A percentile compares a stretch with the other conserved stretches of the same genome.
Evolutionary conservation across 2,888 invertebrate genomes (phyloP).

Genomic region (Pterobdella sp.): DNA sequence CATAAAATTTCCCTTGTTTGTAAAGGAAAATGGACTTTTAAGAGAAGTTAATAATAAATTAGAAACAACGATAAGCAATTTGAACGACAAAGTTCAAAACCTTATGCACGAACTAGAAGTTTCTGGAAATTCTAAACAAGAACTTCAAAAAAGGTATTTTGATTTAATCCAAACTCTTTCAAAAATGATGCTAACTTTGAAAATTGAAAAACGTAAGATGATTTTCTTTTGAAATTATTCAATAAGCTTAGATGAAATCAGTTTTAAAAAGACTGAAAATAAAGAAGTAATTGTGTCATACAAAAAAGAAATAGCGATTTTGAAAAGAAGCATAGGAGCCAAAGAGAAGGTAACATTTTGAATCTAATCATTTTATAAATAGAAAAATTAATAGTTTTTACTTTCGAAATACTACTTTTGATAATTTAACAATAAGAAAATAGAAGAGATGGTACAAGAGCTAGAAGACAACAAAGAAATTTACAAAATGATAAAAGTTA

Average conservation of each 20-base stretch:
- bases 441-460: background rate
- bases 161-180: background rate
- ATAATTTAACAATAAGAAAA: background rate
- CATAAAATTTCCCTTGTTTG: background rate
- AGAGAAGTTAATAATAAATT: background rate
- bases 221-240: background rate
- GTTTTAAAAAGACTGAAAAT: background rate
- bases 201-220: background rate
- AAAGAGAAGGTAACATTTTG: background rate
- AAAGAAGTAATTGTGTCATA: background rate
- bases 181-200: background rate
- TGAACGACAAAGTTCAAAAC: background rate
- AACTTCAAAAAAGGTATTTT: background rate
- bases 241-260: too few relatives aligned
- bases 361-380: background rate
- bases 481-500: background rate
- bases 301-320: background rate
- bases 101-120: background rate
- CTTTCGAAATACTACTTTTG: background rate
- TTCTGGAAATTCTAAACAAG: background rate
- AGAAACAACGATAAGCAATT: background rate
- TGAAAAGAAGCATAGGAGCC: background rate
- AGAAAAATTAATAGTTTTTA: background rate
- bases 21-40: background rate
- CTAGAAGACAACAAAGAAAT: background rate